Base-by-base conservation (phyloP, 2,888 invertebrate genomes). In the Drosophila hamatofila region DNA sequence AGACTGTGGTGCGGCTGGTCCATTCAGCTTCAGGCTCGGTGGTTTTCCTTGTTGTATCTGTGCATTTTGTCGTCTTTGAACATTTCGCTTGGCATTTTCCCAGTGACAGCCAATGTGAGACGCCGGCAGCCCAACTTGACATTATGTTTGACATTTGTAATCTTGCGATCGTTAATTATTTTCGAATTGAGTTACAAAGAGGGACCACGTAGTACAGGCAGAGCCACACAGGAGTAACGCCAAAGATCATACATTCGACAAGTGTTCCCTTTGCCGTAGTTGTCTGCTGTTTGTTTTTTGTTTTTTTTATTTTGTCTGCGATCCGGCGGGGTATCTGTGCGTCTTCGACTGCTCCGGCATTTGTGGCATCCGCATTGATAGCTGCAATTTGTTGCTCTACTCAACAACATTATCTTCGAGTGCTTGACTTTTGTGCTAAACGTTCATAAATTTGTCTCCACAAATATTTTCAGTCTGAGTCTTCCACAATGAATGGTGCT, bases 121-220 rank as follows among this genome's bases (percentile, higher is more conserved):
- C 71, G 71, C 61, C 72, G 68, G 67, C 77, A 61, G 90, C 81
- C 82, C 85, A 82, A 88, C 72, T 84, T 91, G 92, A 92, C 91
- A 91, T 89, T 89, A 81, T 90, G 88, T 92, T 90, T 92, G 92
- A 91, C 92, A 91, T 89, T 90, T 90, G 88, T 92, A 92, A 91
- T 92, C 91, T 90, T 78, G 86, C 76, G 91, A 92, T 91, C 92
- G 92, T 91, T 92, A 91, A 91, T 91, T 91, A 91, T 91, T 88
- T 91, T 81, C 81, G 91, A 90, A 91, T 91, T 90, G 91, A 85
- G 90, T 88, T 85, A 81, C 88, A 76, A 61, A 70, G 74, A 63
- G 79, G 67, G 68, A 44, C 33, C 57, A 54, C 71, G 48, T 54
- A 44, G 48, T 49, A 44, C 61, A 14, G 21, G 27, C 69, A 48